Percentiles rank a stretch among this genome's conserved stretches.
phyloP scores from a whole-genome alignment of 2,113 vertebrate genomes.

The Eurystomus gularis region DNA sequence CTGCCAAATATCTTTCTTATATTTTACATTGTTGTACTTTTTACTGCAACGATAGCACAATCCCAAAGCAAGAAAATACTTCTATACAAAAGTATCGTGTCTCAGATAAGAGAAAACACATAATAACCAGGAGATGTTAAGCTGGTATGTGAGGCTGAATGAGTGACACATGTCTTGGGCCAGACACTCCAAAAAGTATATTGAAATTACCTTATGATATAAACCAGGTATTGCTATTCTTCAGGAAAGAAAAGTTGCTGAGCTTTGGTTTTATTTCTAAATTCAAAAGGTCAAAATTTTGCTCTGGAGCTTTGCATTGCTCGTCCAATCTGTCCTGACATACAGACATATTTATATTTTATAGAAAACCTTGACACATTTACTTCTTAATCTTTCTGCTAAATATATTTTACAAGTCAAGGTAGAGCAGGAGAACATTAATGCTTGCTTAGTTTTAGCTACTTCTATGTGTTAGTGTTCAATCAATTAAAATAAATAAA shows the following conservation, averaged over 20 bases:
- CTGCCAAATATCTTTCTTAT: not conserved
- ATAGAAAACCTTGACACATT: not conserved
- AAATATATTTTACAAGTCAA: not conserved
- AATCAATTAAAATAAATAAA: slow-evolving; percentile 12
- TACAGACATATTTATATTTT: not conserved
- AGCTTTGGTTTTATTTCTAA: not conserved
- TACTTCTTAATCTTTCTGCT: not conserved
- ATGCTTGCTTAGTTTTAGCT: not conserved
- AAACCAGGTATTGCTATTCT: not conserved
- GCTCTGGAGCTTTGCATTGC: not conserved
- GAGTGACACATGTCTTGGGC: not conserved
- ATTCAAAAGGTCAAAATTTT: not conserved
- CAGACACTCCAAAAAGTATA: not conserved
- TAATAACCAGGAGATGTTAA: not conserved
- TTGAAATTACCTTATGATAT: not conserved
- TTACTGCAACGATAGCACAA: not conserved
- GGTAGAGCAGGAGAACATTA: not conserved
- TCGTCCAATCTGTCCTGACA: not conserved
- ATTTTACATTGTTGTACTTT: not conserved
- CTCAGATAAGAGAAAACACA: not conserved
- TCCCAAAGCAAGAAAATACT: not conserved
- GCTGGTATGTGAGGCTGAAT: not conserved
- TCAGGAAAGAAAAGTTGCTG: not conserved
- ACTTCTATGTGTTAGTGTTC: not conserved
- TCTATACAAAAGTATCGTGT: not conserved